Conservation (phyloP, 2,888 invertebrate genomes). For the Lottia scabra region DNA sequence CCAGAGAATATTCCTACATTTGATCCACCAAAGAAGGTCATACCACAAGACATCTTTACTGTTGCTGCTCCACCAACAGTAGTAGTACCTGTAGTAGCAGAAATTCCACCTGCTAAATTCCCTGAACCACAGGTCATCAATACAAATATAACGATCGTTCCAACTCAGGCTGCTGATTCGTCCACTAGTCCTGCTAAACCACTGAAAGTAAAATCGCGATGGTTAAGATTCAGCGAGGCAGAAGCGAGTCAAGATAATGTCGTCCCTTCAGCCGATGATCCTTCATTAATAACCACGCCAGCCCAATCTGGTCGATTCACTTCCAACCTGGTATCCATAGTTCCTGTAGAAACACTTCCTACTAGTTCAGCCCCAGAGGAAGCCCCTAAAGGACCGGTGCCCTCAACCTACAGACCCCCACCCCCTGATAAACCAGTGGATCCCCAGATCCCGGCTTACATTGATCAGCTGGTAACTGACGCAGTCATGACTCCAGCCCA, state of each 20-base stretch:
- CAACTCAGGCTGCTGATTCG: background rate
- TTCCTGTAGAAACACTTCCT: background rate
- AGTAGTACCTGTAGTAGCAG: background rate
- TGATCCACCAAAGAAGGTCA: background rate
- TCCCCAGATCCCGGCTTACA: too few relatives aligned
- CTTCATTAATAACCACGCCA: slow-evolving; percentile 2
- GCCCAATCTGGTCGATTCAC: slow-evolving; percentile 5
- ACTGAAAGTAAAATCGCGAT: slow-evolving; percentile 58
- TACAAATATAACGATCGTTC: background rate
- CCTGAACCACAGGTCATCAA: background rate
- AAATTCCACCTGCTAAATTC: background rate
- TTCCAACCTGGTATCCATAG: background rate
- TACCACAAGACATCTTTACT: background rate
- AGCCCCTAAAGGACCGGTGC: background rate
- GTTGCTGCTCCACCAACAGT: background rate
- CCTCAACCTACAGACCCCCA: background rate
- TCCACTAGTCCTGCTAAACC: slow-evolving; percentile 31
- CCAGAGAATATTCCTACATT: background rate
- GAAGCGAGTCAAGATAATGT: slow-evolving; percentile 36
- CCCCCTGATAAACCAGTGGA: too few relatives aligned
- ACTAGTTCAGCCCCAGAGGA: background rate
- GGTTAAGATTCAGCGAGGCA: slow-evolving; percentile 57
- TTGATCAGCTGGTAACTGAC: too few relatives aligned
- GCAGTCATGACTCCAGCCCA: too few relatives aligned
- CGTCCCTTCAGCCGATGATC: background rate